Base-by-base conservation (phyloP, 2,797 vertebrate genomes). In the Sphenopsis melanotis region DNA sequence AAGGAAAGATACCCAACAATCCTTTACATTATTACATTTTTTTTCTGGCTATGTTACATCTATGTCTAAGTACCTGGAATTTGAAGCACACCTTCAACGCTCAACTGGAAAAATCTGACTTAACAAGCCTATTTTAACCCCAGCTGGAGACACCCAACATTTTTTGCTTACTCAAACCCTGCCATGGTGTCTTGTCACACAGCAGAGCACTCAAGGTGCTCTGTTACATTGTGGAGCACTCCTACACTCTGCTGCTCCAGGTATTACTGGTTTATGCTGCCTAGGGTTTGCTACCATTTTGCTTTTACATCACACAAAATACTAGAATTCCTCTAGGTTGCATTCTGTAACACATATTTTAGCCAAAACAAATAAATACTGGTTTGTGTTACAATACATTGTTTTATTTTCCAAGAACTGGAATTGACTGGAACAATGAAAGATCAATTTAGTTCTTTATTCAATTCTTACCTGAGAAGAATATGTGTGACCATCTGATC, bases 401-500 rank as follows among this genome's bases (percentile, higher is more conserved):
- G 52, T 46, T 83, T 91, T 84, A 11, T 53, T 56, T 85, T 74
- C 49, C 64, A 80, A 74, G 42, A 90, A 53, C 22, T 83, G 46
- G 46, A 76, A 86, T 15, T 63, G 36, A 63, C 14, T 22, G n/a
- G 21, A 84, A 95, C 7, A 84, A 44, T 65, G 52, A 84, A 44
- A 92, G 37, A 90, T 78, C 65, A 85, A 72, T 60, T 76, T 61
- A 93, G 50, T 57, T 76, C 72, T 81, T 59, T 37, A 47, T 77
- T 60, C 34, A 59, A 32, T 79, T 81, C 95, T 98, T 97, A 99
- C 99, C 99, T 99, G 98, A 93, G 98, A 98, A 87, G 99, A 99
- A 94, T 99, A 99, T 75, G 98, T 98, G 94, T 99, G 99, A 42
- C 99, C 98, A 70, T 99, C 99, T 47, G 98, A 99, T 93, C 99